Conservation (phyloP, 2,888 invertebrate genomes). For the Carterocephalus palaemon region DNA sequence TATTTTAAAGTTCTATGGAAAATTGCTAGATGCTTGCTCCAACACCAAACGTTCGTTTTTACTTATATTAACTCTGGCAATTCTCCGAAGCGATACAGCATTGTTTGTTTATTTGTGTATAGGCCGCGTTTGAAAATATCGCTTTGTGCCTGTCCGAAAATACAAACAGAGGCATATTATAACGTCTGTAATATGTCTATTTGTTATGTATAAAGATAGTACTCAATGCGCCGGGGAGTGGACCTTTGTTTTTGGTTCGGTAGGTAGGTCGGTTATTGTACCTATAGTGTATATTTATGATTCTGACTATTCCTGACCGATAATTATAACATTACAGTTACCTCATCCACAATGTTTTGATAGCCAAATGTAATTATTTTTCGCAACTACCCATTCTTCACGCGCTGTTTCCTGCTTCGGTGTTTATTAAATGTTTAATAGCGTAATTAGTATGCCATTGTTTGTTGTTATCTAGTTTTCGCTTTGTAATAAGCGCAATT, state of each 20-base stretch:
- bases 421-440: not conserved
- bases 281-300: no score
- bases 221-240: conserved; percentile 19
- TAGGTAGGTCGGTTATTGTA: no score
- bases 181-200: conserved; percentile 4
- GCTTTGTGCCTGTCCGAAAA: conserved; percentile 16
- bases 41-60: not conserved
- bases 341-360: conserved; percentile 1
- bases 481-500: conserved; percentile 6
- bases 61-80: conserved; percentile 5
- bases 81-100: conserved; percentile 16
- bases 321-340: not conserved
- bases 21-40: not conserved
- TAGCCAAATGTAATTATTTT: not conserved
- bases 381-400: conserved; percentile 10
- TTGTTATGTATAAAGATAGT: conserved; percentile 18
- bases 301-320: conserved; percentile 3
- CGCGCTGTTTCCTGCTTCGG: conserved; percentile 2
- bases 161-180: conserved; percentile 13
- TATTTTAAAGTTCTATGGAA: conserved; percentile 13
- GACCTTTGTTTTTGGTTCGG: no score
- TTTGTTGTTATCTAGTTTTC: conserved; percentile 1
- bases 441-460: not conserved
- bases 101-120: conserved; percentile 19
- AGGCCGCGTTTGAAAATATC: conserved; percentile 18